Evolutionary conservation across 1,140 invertebrate genomes (phyloP).

Genomic region (Drosophila punjabiensis): DNA sequence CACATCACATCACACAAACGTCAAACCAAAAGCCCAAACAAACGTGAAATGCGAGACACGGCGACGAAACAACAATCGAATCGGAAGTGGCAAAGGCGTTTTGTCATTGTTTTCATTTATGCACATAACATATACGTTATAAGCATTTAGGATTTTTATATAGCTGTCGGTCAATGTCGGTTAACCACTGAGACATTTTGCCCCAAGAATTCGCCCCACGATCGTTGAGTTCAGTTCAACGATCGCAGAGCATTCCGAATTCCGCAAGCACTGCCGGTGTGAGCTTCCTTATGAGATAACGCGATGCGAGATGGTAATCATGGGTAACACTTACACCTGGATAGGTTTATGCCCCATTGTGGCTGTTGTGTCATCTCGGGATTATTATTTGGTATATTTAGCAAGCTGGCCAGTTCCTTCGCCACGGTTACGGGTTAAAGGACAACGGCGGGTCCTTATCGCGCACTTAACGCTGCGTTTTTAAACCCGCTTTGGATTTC

Average conservation of each 20-base stretch:
- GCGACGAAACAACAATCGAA: conserved; percentile 40
- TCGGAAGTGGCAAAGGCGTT: conserved; percentile 73
- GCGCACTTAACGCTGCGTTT: conserved; percentile 16
- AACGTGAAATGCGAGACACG: conserved; percentile 40
- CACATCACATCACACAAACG: conserved; percentile 1
- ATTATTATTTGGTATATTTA: conserved; percentile 62
- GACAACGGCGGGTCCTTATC: conserved; percentile 34
- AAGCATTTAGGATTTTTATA: conserved; percentile 43
- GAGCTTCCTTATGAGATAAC: conserved; percentile 17
- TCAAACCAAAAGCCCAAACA: conserved; percentile 34
- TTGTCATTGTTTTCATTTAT: conserved; percentile 74
- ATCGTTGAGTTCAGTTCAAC: conserved; percentile 54
- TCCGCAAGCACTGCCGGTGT: conserved; percentile 18
- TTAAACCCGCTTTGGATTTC: background rate
- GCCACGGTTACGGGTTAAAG: conserved; percentile 59
- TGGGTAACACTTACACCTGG: conserved; percentile 76
- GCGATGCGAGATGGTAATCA: conserved; percentile 5
- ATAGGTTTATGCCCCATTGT: conserved; percentile 80
- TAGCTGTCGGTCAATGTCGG: conserved; percentile 79
- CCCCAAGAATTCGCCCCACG: conserved; percentile 53
- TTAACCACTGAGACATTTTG: conserved; percentile 64
- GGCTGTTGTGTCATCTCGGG: conserved; percentile 81
- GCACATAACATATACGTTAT: conserved; percentile 31
- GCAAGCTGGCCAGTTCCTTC: conserved; percentile 67
- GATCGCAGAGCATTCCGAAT: conserved; percentile 41